Conservation (phyloP, 2,113 vertebrate species). For the Prinia subflava region DNA sequence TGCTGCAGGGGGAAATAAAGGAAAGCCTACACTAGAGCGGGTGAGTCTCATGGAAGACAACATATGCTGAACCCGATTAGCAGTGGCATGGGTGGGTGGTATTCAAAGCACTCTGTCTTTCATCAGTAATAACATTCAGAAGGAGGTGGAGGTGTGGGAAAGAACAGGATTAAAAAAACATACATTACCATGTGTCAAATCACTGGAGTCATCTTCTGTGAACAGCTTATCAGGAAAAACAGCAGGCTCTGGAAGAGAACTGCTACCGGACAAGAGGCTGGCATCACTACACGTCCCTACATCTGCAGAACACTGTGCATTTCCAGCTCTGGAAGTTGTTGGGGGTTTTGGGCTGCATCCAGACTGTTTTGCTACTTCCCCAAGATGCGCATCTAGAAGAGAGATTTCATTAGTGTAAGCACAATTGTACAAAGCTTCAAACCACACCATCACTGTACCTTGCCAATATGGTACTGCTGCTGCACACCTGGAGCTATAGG, state of each 20-base stretch:
- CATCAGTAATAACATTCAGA: background rate
- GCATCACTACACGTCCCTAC: background rate
- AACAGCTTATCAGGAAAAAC: slow-evolving; percentile 40
- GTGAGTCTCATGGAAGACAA: background rate
- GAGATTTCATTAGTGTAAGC: background rate
- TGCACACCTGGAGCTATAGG: background rate
- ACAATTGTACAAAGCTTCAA: background rate
- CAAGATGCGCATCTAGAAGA: background rate
- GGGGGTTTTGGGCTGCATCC: background rate
- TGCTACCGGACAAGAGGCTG: background rate
- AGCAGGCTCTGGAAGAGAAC: slow-evolving; percentile 58
- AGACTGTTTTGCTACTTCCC: background rate
- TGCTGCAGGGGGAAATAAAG: background rate
- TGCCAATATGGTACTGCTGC: background rate
- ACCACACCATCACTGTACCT: background rate
- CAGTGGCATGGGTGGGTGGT: background rate
- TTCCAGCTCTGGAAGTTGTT: slow-evolving; percentile 30
- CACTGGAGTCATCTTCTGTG: slow-evolving; percentile 76
- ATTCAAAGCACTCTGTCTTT: background rate
- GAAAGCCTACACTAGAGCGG: background rate
- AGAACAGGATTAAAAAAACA: background rate
- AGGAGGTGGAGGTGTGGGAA: background rate
- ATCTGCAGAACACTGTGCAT: background rate
- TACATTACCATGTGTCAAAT: slow-evolving; percentile 84
- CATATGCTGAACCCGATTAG: background rate